Conservation (phyloP, 37 sponge, comb jelly and placozoan species). For the Diacarnus erythraeanus region DNA sequence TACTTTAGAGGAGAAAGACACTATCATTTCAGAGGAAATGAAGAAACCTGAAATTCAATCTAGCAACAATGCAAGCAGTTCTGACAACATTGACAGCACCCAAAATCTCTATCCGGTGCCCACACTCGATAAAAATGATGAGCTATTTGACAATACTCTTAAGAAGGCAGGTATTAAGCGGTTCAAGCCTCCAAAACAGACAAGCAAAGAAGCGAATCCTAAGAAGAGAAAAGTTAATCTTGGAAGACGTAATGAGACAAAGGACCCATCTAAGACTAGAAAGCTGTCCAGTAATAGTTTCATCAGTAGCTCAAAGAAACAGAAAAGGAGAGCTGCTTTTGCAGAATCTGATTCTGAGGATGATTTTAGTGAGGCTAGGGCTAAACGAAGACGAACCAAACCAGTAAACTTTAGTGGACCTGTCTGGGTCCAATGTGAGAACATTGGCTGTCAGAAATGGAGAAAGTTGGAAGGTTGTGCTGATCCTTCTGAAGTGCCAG, state of each 20-base stretch:
- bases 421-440: slow-evolving; percentile 83
- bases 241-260: background rate
- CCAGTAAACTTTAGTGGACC: slow-evolving; percentile 29
- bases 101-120: background rate
- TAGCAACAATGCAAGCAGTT: background rate
- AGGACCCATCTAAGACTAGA: background rate
- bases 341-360: background rate
- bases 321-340: background rate
- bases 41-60: background rate
- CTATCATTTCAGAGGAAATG: background rate
- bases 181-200: background rate
- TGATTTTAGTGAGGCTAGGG: background rate
- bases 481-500: slow-evolving; percentile 59
- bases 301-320: background rate
- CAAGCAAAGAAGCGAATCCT: background rate
- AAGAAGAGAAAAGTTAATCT: background rate
- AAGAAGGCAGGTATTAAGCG: background rate
- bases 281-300: background rate
- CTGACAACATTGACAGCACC: background rate
- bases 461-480: slow-evolving; percentile 36
- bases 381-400: background rate
- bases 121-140: no score
- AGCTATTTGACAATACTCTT: background rate
- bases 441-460: slow-evolving; percentile 69
- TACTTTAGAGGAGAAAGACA: background rate